phyloP scores from a whole-genome alignment of 2,797 vertebrate genomes.

The Sebastes cheni region DNA sequence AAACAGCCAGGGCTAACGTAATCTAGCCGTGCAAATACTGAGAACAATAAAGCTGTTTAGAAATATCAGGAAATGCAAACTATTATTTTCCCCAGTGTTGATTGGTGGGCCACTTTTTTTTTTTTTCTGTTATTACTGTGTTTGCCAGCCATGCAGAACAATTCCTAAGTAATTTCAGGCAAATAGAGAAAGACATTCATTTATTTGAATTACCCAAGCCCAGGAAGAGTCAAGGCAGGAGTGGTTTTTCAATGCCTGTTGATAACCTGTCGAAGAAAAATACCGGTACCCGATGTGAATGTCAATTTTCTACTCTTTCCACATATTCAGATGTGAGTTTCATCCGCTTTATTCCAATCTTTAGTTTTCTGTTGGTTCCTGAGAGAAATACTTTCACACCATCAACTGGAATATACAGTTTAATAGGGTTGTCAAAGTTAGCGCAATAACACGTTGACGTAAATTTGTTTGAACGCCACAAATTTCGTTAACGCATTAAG shows the following conservation, averaged over 20 bases:
- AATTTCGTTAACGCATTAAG: no score
- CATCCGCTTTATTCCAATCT: neutral
- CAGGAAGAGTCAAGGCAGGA: constrained; percentile 13
- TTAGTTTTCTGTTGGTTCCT: neutral
- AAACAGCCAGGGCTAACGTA: neutral
- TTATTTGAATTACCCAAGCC: constrained; percentile 57
- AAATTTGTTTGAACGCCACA: no score
- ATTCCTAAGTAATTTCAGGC: constrained; percentile 47
- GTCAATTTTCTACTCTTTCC: neutral
- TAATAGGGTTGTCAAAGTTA: no score
- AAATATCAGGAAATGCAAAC: constrained; percentile 49
- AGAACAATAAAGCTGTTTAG: constrained; percentile 14
- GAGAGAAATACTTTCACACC: neutral
- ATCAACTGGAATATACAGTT: neutral
- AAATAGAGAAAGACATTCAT: constrained; percentile 56
- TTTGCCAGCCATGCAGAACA: constrained; percentile 21
- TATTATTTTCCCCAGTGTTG: constrained; percentile 30
- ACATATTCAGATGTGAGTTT: neutral
- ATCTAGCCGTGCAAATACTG: constrained; percentile 21
- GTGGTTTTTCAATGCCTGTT: neutral
- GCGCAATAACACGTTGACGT: no score
- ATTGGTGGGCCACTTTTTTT: constrained; percentile 18
- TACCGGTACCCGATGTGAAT: neutral
- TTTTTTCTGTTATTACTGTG: neutral
- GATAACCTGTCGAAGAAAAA: constrained; percentile 31